Percentiles rank a stretch among this genome's conserved stretches.
These are phyloP conservation scores for Amniataba percoides DNA, from an alignment of 2,797 vertebrate species.

Conservation along the genomic window DNA sequence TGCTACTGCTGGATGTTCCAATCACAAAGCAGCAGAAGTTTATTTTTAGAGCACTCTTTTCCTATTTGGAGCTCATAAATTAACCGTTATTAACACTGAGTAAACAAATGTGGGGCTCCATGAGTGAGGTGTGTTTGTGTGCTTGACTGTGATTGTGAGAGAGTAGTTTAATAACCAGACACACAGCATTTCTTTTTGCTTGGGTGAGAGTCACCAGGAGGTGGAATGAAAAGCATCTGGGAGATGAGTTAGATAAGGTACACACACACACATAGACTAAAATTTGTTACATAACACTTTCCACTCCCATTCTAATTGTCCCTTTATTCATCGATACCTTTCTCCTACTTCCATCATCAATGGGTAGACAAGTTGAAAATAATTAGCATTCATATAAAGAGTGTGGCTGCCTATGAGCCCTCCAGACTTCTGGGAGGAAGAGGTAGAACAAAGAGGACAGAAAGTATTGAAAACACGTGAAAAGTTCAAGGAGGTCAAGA, in stretches of 20 bases:
- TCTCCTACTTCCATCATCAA: conserved; percentile 20
- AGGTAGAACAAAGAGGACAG: conserved; percentile 7
- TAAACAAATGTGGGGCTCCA: conserved; percentile 13
- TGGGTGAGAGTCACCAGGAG: conserved; percentile 48
- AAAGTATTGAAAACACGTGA: conserved; percentile 3
- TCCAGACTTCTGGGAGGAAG: conserved; percentile 8
- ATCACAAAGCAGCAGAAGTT: background rate
- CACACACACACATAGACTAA: background rate
- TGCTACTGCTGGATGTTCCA: background rate
- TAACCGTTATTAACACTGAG: conserved; percentile 24
- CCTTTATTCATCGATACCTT: background rate
- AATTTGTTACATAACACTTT: conserved; percentile 25
- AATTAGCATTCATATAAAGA: conserved; percentile 29
- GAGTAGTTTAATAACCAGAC: conserved; percentile 47
- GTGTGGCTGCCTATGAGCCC: conserved; percentile 14
- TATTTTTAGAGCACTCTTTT: conserved; percentile 11
- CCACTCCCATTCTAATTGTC: background rate
- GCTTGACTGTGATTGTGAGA: conserved; percentile 9
- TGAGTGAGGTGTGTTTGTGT: conserved; percentile 9
- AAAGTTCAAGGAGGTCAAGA: conserved; percentile 32
- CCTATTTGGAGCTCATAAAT: conserved; percentile 12
- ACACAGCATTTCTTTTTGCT: conserved; percentile 72
- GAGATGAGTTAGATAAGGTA: conserved; percentile 71
- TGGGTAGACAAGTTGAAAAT: background rate
- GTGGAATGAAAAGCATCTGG: conserved; percentile 70